Percentiles rank a stretch among this genome's conserved stretches.
Evolutionary conservation across 2,888 invertebrate species (phyloP).

Genomic region (Oscheius sp.): DNA sequence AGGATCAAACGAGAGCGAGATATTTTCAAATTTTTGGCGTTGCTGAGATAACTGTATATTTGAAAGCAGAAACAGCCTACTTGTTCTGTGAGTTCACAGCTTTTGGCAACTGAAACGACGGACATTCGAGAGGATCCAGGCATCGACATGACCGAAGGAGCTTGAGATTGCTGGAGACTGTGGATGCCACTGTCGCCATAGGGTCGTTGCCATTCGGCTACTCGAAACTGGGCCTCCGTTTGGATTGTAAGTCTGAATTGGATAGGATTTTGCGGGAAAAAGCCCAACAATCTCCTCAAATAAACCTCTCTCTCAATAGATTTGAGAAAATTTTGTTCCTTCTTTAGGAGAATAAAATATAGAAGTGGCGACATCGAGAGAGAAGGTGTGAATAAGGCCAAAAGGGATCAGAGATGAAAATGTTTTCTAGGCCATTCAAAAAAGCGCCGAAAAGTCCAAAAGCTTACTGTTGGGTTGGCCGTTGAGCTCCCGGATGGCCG

Average conservation of each 20-base stretch:
- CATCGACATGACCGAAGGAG: constrained; percentile 56
- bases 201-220: constrained; percentile 54
- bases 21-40: constrained; percentile 50
- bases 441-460: background rate
- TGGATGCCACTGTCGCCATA: constrained; percentile 66
- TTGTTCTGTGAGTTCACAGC: constrained; percentile 47
- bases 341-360: too few species aligned
- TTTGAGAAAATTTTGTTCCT: too few species aligned
- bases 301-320: too few species aligned
- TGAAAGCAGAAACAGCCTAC: too few species aligned
- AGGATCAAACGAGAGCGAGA: constrained; percentile 29
- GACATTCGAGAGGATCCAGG: constrained; percentile 57
- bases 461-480: background rate
- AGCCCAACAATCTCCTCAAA: too few species aligned
- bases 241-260: background rate
- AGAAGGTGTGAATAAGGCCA: too few species aligned
- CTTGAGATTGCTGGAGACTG: constrained; percentile 64
- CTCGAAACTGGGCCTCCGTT: constrained; percentile 33
- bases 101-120: constrained; percentile 50
- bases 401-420: too few species aligned
- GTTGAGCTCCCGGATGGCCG: background rate
- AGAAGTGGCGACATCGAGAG: too few species aligned
- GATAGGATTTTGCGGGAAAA: background rate
- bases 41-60: too few species aligned
- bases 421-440: too few species aligned